Evolutionary conservation across 2,888 invertebrate genomes (phyloP), one percentile per base, ranked within the genome.

Genomic region (Leptopterna dolabrata): DNA sequence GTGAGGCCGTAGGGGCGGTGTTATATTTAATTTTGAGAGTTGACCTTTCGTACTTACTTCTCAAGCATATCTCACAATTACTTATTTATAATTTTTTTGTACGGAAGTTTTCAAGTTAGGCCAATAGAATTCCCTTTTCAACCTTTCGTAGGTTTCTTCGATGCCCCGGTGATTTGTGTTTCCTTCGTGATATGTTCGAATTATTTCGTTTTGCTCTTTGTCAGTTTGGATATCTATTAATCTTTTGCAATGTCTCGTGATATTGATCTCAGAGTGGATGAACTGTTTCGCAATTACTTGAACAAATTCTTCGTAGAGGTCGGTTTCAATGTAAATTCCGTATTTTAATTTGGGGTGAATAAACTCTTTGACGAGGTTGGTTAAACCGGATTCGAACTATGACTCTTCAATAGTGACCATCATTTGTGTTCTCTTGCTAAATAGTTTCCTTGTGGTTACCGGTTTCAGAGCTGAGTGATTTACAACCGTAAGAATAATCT

Each of bases 21-120:
- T 89, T 82, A 16, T 87, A 86, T 83, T 51, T 81, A 76, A 76
- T 73, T 89, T 89, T 89, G n/a, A 82, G 81, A 0, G 89, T 87
- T 14, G 86, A 78, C 87, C 89, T 88, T 14, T 89, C 89, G 19
- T 89, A 90, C 88, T 90, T 90, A 16, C 84, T 29, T 41, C 14
- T 78, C 45, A 88, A 88, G 76, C 90, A 36, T 36, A 36, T 36
- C 7, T 36, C 36, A 36, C 36, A 36, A 7, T 36, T 36, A 7
- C 7, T 36, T 88, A 36, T 36, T 11, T 14, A 6, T n/a, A n/a
- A 7, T 4, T 36, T 36, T 36, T 36, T 36, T 36, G 36, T 4
- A 36, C 7, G 7, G 36, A 36, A 36, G 36, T 36, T 36, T 36
- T 36, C 36, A 36, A 36, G 36, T 36, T 36, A 36, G 36, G 36